Evolutionary conservation across 2,113 vertebrate species (phyloP).

Genomic region (Hucho hucho): DNA sequence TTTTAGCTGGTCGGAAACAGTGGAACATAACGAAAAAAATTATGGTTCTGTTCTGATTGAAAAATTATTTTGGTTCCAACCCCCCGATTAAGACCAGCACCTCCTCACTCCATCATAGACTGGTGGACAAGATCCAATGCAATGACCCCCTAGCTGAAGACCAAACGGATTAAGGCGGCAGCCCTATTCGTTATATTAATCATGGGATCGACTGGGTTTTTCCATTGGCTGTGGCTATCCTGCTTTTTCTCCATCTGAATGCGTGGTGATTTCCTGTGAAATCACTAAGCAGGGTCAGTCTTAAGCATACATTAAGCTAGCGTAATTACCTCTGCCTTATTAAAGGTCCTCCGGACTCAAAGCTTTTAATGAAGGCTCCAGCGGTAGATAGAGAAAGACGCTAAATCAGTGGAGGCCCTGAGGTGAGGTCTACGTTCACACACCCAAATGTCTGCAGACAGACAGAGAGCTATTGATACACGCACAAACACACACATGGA

Average conservation of each 20-base stretch:
- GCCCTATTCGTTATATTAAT: neutral
- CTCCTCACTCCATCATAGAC: neutral
- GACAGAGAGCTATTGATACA: neutral
- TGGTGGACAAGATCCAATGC: neutral
- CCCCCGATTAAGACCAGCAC: too few relatives aligned
- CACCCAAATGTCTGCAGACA: neutral
- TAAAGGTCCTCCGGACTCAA: neutral
- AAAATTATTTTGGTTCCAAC: too few relatives aligned
- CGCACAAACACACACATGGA: too few relatives aligned
- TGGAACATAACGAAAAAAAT: too few relatives aligned
- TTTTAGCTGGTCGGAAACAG: too few relatives aligned
- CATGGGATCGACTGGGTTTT: neutral
- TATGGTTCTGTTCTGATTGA: too few relatives aligned
- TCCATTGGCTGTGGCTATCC: neutral
- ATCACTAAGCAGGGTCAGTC: neutral
- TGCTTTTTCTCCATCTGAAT: neutral
- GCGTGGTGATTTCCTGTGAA: neutral
- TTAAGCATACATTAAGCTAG: slow-evolving; percentile 16
- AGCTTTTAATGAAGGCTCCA: slow-evolving; percentile 8
- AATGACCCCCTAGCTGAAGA: neutral
- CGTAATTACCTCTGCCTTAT: slow-evolving; percentile 6
- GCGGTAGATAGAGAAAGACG: neutral
- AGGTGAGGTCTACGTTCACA: neutral
- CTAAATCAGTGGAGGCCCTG: neutral
- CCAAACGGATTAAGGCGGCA: neutral